Percentiles rank a stretch among this genome's conserved stretches.
Conservation (phyloP, 2,797 vertebrate genomes). For the Pterois miles region DNA sequence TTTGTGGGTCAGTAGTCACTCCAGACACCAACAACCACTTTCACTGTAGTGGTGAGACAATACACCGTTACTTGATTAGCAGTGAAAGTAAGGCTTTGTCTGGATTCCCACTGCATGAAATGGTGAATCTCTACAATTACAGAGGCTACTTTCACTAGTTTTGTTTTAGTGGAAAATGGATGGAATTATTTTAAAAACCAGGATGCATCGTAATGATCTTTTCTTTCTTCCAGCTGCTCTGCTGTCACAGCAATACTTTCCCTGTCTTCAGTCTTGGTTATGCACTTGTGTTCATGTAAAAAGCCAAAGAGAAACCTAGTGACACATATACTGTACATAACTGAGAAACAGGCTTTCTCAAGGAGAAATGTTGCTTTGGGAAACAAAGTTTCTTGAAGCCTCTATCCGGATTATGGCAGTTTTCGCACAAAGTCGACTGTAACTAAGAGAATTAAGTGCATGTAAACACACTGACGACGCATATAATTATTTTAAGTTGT, state of each 20-base stretch:
- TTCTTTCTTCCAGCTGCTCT: not conserved
- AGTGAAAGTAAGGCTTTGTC: not conserved
- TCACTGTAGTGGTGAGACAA: not conserved
- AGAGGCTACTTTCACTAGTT: not conserved
- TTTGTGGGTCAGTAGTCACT: no score
- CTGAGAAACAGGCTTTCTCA: not conserved
- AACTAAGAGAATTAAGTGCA: not conserved
- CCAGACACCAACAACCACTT: no score
- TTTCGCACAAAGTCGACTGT: not conserved
- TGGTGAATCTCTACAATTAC: not conserved
- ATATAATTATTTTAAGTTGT: no score
- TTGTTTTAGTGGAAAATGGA: not conserved
- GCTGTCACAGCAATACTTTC: not conserved
- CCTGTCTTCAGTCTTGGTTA: not conserved
- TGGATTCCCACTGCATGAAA: not conserved
- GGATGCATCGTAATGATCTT: not conserved
- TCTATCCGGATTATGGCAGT: rapidly evolving
- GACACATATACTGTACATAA: not conserved
- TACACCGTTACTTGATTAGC: not conserved
- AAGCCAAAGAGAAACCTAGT: not conserved
- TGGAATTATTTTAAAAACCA: not conserved
- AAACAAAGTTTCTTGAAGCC: not conserved
- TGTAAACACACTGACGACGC: not conserved
- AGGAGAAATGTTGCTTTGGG: not conserved
- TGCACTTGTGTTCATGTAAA: not conserved